Conservation (phyloP, 2,888 invertebrate genomes). For the Nyleta sp. region DNA sequence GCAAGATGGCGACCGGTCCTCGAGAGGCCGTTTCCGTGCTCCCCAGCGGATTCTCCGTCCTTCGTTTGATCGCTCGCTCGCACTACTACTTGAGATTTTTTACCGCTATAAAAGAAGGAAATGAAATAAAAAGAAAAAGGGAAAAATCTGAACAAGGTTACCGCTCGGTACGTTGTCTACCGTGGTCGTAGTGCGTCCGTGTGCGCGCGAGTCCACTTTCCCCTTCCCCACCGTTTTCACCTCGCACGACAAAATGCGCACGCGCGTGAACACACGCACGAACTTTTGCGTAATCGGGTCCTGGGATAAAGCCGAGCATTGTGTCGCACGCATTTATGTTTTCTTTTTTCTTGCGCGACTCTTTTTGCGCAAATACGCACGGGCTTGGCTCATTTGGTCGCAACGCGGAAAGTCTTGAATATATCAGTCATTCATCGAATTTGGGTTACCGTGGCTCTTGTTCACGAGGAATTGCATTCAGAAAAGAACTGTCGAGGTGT, state of each 20-base stretch:
- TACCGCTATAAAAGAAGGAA: conserved; percentile 69
- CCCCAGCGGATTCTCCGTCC: conserved; percentile 68
- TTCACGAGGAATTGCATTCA: too few relatives aligned
- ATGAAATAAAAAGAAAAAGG: conserved; percentile 68
- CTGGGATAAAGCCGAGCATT: too few relatives aligned
- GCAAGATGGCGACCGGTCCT: conserved; percentile 81
- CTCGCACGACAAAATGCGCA: conserved; percentile 36
- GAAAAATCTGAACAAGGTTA: conserved; percentile 66
- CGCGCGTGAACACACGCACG: conserved; percentile 28
- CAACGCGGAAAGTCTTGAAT: too few relatives aligned
- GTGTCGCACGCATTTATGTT: too few relatives aligned
- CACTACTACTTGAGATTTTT: conserved; percentile 68
- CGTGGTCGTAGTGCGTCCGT: conserved; percentile 37
- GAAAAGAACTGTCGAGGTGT: too few relatives aligned
- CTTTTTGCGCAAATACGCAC: too few relatives aligned
- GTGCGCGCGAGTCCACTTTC: conserved; percentile 48
- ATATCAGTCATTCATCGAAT: too few relatives aligned
- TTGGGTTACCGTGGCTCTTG: too few relatives aligned
- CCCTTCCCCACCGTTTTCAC: conserved; percentile 16
- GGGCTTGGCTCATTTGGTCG: too few relatives aligned
- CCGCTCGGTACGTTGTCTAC: conserved; percentile 55
- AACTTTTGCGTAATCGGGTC: conserved; percentile 32
- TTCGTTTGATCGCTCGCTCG: conserved; percentile 69
- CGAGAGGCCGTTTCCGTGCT: conserved; percentile 78
- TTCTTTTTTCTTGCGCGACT: too few relatives aligned